Evolutionary conservation across 2,888 invertebrate genomes (phyloP).

Genomic region (Ectemnius lituratus): DNA sequence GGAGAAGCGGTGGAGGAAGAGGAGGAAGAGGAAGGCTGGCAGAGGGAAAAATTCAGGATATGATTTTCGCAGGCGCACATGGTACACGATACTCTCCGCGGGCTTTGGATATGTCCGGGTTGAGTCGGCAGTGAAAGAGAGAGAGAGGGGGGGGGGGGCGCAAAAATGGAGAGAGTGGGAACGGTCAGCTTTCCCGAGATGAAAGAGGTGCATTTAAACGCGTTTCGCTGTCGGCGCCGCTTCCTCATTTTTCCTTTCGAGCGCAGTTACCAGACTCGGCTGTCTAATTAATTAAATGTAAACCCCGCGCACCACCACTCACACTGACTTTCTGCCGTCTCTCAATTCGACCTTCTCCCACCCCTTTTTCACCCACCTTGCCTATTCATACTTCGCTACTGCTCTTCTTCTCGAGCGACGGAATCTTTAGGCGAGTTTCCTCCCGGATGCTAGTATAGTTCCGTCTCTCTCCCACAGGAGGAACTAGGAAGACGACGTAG

Average conservation of each 20-base stretch:
- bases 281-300: conserved; percentile 63
- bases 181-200: conserved; percentile 41
- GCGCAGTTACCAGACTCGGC: conserved; percentile 31
- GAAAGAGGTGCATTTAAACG: conserved; percentile 53
- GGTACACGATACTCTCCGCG: too few relatives aligned
- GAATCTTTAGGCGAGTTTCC: background rate
- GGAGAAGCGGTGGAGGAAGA: background rate
- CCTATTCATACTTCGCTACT: background rate
- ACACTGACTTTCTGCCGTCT: background rate
- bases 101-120: background rate
- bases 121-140: background rate
- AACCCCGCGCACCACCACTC: conserved; percentile 38
- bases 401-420: conserved; percentile 2
- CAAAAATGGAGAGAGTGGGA: background rate
- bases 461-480: conserved; percentile 17
- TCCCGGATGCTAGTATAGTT: conserved; percentile 9
- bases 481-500: background rate
- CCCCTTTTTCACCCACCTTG: conserved; percentile 2
- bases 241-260: conserved; percentile 40
- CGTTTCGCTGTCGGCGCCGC: conserved; percentile 34
- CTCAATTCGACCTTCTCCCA: background rate
- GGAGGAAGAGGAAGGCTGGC: too few relatives aligned
- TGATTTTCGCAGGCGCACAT: background rate
- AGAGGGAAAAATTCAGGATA: background rate
- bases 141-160: conserved; percentile 1